A percentile compares a stretch with the other conserved stretches of the same genome.
Evolutionary conservation across 2,888 invertebrate species (phyloP).

Genomic region (Polydrusus tereticollis): DNA sequence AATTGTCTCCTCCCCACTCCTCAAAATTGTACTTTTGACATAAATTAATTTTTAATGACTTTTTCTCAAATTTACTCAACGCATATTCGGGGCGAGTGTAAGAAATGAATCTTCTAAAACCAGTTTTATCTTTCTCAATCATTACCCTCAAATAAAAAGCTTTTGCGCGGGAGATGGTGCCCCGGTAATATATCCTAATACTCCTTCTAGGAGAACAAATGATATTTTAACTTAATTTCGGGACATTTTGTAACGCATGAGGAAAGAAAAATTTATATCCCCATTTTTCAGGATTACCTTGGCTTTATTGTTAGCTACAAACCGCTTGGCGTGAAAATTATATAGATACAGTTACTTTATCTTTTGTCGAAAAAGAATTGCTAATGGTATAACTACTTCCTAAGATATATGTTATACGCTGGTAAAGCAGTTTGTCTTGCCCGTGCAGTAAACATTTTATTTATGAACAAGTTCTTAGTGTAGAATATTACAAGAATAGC

Average conservation of each 20-base stretch:
- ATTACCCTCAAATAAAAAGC: conserved; percentile 39
- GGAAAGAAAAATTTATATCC: conserved; percentile 44
- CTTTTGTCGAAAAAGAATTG: background rate
- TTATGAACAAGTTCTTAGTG: too few species aligned
- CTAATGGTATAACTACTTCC: background rate
- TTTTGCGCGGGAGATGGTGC: conserved; percentile 21
- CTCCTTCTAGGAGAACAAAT: conserved; percentile 45
- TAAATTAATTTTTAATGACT: too few species aligned
- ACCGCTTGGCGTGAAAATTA: conserved; percentile 35
- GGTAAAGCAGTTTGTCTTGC: background rate
- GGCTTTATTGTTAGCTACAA: conserved; percentile 37
- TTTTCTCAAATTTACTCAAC: too few species aligned
- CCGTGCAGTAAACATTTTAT: too few species aligned
- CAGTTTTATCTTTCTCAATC: too few species aligned
- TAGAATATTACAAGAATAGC: too few species aligned
- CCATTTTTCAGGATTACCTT: conserved; percentile 45
- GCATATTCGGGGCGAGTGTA: too few species aligned
- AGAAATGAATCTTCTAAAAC: too few species aligned
- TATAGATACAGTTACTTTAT: conserved; percentile 24
- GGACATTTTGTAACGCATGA: conserved; percentile 38
- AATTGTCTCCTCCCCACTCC: too few species aligned
- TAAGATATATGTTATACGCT: background rate
- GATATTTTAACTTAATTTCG: conserved; percentile 48
- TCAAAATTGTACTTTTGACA: too few species aligned
- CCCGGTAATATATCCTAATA: conserved; percentile 43